Evolutionary conservation across 1,140 invertebrate genomes (phyloP), one percentile per base, ranked within the genome.

Genomic region (Bathynomus jamesi): DNA sequence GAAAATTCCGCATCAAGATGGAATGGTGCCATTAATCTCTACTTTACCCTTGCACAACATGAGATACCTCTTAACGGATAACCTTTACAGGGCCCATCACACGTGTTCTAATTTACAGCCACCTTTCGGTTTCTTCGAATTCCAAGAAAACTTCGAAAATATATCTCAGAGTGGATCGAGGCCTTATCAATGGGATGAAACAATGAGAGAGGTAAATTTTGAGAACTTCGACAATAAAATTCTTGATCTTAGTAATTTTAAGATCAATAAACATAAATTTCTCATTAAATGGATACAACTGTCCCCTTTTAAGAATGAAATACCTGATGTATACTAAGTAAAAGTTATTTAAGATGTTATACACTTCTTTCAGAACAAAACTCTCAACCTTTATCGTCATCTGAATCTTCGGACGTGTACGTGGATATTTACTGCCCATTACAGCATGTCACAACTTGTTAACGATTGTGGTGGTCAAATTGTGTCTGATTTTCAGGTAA

Each of bases 381-480:
- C 82, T 7, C 64, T 83, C 4, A 69, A 79, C 53, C 74, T 85
- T n/a, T 85, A 85, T 74, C 78, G 79, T 67, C 82, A 85, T 70
- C 76, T 85, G 1, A 79, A 85, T 75, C 72, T 84, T 28, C 82
- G 83, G 68, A 80, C 75, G 11, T 85, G 84, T 75, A 77, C 80
- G 61, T 85, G 84, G 84, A 81, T 73, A 46, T 85, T 85, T 76
- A 80, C 82, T 75, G 84, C 82, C 13, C 84, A 81, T 82, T 85
- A 83, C 78, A 80, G 82, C 69, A 82, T 85, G 82, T 80, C 82
- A 7, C 82, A 85, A 68, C 77, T 85, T 63, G 80, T 84, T 24
- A 82, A 85, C 74, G 75, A 81, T 2, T 85, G 84, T 79, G 83
- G 83, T 28, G 84, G 83, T 64, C 78, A 79, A 31, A 78, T 84